Evolutionary conservation across 2,797 vertebrate species (phyloP), one percentile per base, ranked within the genome.

Genomic region (Cuculus canorus): DNA sequence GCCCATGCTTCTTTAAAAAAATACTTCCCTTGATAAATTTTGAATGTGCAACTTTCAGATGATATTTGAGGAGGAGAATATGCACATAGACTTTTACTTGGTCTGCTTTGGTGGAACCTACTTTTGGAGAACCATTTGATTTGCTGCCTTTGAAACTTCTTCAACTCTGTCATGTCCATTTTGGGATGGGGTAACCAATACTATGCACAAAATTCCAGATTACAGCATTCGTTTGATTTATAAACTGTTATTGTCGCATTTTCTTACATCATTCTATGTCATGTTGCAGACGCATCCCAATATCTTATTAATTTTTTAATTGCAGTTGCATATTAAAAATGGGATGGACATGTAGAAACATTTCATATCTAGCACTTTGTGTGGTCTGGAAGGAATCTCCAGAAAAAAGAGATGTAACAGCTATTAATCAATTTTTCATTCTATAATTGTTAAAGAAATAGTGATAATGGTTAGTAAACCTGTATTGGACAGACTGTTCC

Each of bases 241-340:
- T 32, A 84, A 88, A 12, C 37, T 1, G 1, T 39, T 13, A 12
- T 17, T 53, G 10, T 54, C 1, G 0, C 8, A 1, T 47, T 80
- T 76, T 41, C 64, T 66, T 61, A 9, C 53, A 64, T 61, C 12
- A 11, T 75, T 91, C 35, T 61, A 24, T 69, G 18, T 48, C 57
- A 5, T 9, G 39, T 54, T 83, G 32, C 79, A 59, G 39, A 65
- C 2, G 3, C 15, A 27, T 33, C 61, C 52, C 21, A 23, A 1
- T 35, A 69, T 61, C 33, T 53, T 64, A 56, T 0, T 64, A 10
- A 18, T 57, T 70, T 61, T 82, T 78, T 57, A 61, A 63, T 47
- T n/a, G 21, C 25, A 73, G 41, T 30, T 77, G 41, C 0, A 0
- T 33, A 39, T 59, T 80, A 75, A 63, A 88, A 84, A 48, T 28